Conservation (phyloP, 2,797 vertebrate species). For the Cheirogaleus major region DNA sequence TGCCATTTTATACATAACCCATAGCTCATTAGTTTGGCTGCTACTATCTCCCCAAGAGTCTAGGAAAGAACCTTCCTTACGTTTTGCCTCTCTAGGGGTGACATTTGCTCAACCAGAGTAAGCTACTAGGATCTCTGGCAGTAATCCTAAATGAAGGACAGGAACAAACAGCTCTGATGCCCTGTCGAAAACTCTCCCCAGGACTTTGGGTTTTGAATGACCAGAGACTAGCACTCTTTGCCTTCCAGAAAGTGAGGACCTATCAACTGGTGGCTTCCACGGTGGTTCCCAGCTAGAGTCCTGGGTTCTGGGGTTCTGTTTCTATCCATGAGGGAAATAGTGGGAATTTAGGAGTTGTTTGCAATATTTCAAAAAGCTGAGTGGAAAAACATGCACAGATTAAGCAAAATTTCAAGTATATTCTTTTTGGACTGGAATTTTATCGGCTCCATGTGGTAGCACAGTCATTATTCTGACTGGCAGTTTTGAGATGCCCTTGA, state of each 20-base stretch:
- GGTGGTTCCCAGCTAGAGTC: not conserved
- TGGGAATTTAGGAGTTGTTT: not conserved
- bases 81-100: not conserved
- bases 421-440: conserved; percentile 47
- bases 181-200: not conserved
- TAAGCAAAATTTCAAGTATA: conserved; percentile 38
- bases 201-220: not conserved
- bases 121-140: not conserved
- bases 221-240: not conserved
- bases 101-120: not conserved
- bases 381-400: conserved; percentile 13
- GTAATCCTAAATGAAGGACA: not conserved
- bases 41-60: not conserved
- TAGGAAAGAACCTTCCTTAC: not conserved
- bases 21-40: not conserved
- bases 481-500: conserved; percentile 48
- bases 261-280: not conserved
- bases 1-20: not conserved
- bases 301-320: not conserved
- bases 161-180: not conserved
- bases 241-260: not conserved
- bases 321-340: not conserved
- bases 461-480: not conserved
- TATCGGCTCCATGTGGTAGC: not conserved
- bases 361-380: conserved; percentile 33